Base-by-base conservation (phyloP, 1,140 invertebrate species). In the Hyles euphorbiae region DNA sequence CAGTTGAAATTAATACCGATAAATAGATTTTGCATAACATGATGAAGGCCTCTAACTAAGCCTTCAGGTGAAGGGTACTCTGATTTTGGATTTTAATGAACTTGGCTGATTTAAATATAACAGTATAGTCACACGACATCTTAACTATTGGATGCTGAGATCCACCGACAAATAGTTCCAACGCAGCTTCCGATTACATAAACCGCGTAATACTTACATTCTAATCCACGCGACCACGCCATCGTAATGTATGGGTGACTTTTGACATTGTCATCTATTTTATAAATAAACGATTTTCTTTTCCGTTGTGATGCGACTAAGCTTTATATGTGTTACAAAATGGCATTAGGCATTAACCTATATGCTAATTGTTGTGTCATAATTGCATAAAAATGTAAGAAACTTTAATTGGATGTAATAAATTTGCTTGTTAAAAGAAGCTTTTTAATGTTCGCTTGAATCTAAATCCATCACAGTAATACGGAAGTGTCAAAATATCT, bases 201-300 rank as follows among this genome's bases (percentile, higher is more conserved):
- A 68, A 58, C 33, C 43, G 44, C 40, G 12, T 60, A 66, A 66
- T 54, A 60, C 53, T 58, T 46, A 49, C 60, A 66, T 65, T 66
- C 68, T 70, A 70, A 65, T 73, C 55, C 70, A 61, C 52, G 47
- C 54, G 40, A n/a, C 2, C 5, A 6, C 46, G 46, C 46, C 46
- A 10, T n/a, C 46, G 47, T 53, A 72, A 72, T 69, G 57, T 62
- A 55, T 66, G 54, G 63, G 61, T 72, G 71, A 76, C 74, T 71
- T 73, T 65, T 76, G 71, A 76, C 74, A 74, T 76, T 71, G 71
- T 63, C 65, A 59, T 32, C 57, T 66, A 71, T 73, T 70, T 72
- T 67, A 72, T 61, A 36, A 32, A 46, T 56, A 60, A 48, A 53
- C 56, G 47, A 60, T 72, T 72, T 63, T 68, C 65, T 68, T 67